Base-by-base conservation (phyloP, 2,113 vertebrate genomes). In the Tichodroma muraria region DNA sequence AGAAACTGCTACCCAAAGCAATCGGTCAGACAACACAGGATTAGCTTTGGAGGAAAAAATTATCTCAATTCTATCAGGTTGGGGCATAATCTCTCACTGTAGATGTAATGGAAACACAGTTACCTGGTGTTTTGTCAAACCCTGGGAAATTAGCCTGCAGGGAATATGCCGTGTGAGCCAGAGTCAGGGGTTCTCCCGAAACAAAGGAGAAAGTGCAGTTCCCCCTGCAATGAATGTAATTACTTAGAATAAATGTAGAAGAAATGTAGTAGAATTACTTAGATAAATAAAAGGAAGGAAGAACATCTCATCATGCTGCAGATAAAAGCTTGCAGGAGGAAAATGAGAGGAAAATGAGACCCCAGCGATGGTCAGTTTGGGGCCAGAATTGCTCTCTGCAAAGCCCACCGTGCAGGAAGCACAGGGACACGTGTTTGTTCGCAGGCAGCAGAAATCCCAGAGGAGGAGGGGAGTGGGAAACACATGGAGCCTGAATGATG, bases 401-500 rank as follows among this genome's bases (percentile, higher is more conserved):
- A 69, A 94, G 92, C 80, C 90, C 80, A 75, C 88, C 24, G 0
- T 81, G 87, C 91, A 93, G 86, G 91, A 94, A 96, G 87, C 13
- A 0, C 61, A 20, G 85, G 45, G 87, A 91, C 94, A 93, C 82
- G 9, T 96, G 96, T 84, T 96, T 88, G 90, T 94, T 91, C 84
- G 13, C 70, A 88, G 85, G 94, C 94, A 87, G 85, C 69, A 94
- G 91, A 95, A 88, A 89, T 93, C 92, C 91, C 95, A 76, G 94
- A 72, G 95, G 90, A 96, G 85, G 47, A 80, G 82, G 61, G 78
- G 93, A 89, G 72, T 93, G 93, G 90, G 95, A 95, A 96, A 93
- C 95, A 94, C 96, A 94, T 96, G 96, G 94, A 96, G 89, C 69
- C 88, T 94, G 95, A 95, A 94, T 90, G 95, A 90, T 96, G 94